A percentile compares a stretch with the other conserved stretches of the same genome.
Conservation (phyloP, 2,113 vertebrate genomes). For the Gymnorhina tibicen region DNA sequence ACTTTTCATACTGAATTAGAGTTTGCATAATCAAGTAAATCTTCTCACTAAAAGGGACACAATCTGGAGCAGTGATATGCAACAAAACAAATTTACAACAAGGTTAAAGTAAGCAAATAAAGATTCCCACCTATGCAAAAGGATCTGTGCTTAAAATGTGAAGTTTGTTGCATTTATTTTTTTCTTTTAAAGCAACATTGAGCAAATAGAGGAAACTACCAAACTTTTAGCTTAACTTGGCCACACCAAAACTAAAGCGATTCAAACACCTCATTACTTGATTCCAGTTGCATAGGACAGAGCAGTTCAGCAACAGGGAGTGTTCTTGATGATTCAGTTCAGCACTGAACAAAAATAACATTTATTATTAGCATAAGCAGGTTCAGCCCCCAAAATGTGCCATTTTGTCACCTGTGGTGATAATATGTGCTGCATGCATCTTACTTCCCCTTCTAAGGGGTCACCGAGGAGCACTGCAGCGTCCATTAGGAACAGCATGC, state of each 20-base stretch:
- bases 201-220: not conserved
- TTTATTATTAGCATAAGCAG: not conserved
- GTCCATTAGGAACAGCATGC: not conserved
- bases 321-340: not conserved
- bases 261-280: not conserved
- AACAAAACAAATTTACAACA: not conserved
- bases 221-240: not conserved
- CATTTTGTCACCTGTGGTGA: not conserved
- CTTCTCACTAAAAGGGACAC: not conserved
- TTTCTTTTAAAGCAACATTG: not conserved
- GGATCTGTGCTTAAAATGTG: fast-evolving
- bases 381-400: not conserved
- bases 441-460: not conserved
- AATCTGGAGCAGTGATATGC: not conserved
- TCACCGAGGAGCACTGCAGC: not conserved
- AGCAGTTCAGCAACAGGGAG: not conserved
- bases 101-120: not conserved
- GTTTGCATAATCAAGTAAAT: not conserved
- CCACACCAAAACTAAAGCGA: not conserved
- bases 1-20: not conserved
- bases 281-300: not conserved
- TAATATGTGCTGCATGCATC: not conserved
- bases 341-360: not conserved
- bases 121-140: not conserved
- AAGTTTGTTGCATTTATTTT: not conserved